Evolutionary conservation across 2,113 vertebrate genomes (phyloP).

Genomic region (Greenwoodochromis staneri): DNA sequence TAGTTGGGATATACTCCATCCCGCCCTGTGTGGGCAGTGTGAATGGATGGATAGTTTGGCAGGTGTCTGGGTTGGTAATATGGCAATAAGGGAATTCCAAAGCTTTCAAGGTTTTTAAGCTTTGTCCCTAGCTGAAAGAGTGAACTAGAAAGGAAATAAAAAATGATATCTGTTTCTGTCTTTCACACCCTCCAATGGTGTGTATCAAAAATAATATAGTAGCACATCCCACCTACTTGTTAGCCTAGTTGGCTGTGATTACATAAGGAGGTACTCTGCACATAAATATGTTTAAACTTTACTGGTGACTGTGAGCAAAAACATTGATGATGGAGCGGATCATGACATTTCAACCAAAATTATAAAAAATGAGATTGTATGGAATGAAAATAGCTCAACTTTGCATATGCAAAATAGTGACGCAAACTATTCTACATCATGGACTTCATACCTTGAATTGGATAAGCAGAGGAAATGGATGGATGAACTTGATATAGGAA

Average conservation of each 20-base stretch:
- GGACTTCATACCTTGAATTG: not conserved
- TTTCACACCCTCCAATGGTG: not conserved
- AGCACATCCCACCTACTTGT: not conserved
- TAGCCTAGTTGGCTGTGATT: not conserved
- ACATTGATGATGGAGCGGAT: not conserved
- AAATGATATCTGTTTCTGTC: not conserved
- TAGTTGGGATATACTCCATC: not conserved
- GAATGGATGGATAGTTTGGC: not conserved
- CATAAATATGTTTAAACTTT: not conserved
- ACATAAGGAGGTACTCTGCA: not conserved
- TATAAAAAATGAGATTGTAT: not conserved
- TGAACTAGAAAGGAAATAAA: not conserved
- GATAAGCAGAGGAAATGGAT: not conserved
- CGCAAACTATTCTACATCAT: not conserved
- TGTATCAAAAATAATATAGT: not conserved
- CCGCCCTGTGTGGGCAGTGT: not conserved
- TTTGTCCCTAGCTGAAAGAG: not conserved
- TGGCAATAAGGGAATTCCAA: not conserved
- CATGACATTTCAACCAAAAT: not conserved
- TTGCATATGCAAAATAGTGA: not conserved
- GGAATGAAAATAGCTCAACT: not conserved
- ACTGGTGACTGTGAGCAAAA: not conserved
- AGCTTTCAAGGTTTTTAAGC: not conserved
- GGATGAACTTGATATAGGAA: not conserved
- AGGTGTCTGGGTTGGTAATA: not conserved